These are phyloP conservation scores for Stratiomys singularior DNA, from an alignment of 2,888 invertebrate genomes.

Conservation along the genomic window DNA sequence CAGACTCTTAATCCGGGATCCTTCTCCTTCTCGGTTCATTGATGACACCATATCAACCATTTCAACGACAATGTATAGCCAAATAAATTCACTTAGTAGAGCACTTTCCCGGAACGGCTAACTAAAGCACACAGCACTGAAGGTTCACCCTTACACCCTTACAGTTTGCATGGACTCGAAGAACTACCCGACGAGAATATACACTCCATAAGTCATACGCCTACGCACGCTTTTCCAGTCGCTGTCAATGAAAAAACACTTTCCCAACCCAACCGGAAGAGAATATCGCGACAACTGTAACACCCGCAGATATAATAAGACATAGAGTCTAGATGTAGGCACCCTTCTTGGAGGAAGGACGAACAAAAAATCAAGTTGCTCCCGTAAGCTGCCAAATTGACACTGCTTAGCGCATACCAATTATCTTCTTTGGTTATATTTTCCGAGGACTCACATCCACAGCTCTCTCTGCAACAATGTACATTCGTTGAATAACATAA, in stretches of 20 bases:
- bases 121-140: background rate
- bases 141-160: background rate
- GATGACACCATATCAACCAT: constrained; percentile 55
- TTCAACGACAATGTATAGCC: constrained; percentile 17
- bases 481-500: too few relatives aligned
- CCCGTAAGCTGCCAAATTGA: constrained; percentile 18
- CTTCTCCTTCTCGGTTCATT: constrained; percentile 58
- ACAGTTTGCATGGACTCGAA: background rate
- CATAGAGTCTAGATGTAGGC: constrained; percentile 13
- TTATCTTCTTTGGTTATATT: constrained; percentile 17
- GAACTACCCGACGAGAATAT: background rate
- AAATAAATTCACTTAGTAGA: background rate
- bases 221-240: constrained; percentile 27
- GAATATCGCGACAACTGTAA: background rate
- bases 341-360: background rate
- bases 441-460: constrained; percentile 2
- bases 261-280: background rate
- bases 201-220: background rate
- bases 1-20: constrained; percentile 65
- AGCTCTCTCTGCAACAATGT: background rate
- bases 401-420: constrained; percentile 27
- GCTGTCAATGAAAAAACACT: constrained; percentile 10
- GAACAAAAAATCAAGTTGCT: constrained; percentile 35
- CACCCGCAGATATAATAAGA: background rate
- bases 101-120: background rate